Evolutionary conservation across 2,888 invertebrate species (phyloP).

Genomic region (Diachrysia chrysitis): DNA sequence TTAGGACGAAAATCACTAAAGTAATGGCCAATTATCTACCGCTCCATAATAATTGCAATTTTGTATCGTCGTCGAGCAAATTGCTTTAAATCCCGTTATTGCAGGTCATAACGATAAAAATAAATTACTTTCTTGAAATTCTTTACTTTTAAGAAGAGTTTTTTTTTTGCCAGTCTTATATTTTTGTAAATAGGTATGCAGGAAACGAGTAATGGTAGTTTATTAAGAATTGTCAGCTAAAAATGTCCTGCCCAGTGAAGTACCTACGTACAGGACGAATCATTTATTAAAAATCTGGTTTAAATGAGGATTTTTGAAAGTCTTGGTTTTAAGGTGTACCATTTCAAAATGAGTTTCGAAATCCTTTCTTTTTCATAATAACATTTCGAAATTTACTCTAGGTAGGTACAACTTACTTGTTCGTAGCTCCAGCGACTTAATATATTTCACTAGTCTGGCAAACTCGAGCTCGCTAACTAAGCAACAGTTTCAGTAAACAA

Average conservation of each 20-base stretch:
- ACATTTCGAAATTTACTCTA: slow-evolving; percentile 10
- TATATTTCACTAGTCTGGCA: slow-evolving; percentile 48
- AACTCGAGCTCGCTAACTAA: slow-evolving; percentile 60
- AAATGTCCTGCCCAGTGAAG: not conserved
- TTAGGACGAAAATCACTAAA: slow-evolving; percentile 56
- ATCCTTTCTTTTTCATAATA: slow-evolving; percentile 13
- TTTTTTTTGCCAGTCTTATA: no score
- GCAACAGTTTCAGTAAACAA: slow-evolving; percentile 67
- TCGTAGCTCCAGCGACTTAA: slow-evolving; percentile 21
- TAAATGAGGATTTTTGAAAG: no score
- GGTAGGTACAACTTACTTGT: slow-evolving; percentile 31
- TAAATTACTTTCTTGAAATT: slow-evolving; percentile 66
- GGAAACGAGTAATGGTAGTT: slow-evolving; percentile 15
- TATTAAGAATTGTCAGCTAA: not conserved
- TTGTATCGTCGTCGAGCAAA: slow-evolving; percentile 64
- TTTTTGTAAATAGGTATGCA: slow-evolving; percentile 25
- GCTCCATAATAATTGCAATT: slow-evolving; percentile 65
- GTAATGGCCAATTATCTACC: slow-evolving; percentile 64
- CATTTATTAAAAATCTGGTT: no score
- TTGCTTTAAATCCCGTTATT: slow-evolving; percentile 68
- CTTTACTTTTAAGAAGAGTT: slow-evolving; percentile 50
- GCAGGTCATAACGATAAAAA: slow-evolving; percentile 71
- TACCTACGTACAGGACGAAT: no score
- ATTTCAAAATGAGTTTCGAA: not conserved
- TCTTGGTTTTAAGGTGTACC: no score